Evolutionary conservation across 2,888 invertebrate species (phyloP).

Genomic region (Drosophila meridionalis): DNA sequence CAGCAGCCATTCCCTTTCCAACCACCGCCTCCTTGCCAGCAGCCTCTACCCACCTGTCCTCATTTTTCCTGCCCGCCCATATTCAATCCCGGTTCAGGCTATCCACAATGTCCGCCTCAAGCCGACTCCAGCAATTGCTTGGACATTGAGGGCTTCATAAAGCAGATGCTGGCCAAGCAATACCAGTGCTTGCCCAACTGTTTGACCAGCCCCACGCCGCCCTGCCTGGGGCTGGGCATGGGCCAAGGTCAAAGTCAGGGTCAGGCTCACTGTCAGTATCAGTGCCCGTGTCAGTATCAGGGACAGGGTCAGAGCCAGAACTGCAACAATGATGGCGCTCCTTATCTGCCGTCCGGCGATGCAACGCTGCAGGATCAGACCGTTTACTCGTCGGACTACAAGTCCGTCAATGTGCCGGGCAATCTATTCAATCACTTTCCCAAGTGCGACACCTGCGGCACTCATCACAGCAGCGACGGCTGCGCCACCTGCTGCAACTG

Average conservation of each 20-base stretch:
- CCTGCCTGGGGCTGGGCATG: slow-evolving; percentile 9
- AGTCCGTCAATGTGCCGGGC: slow-evolving; percentile 19
- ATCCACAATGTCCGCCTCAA: background rate
- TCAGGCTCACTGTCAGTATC: background rate
- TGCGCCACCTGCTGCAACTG: slow-evolving; percentile 1
- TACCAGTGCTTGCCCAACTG: slow-evolving; percentile 1
- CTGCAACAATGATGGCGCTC: background rate
- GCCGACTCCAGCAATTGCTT: slow-evolving; percentile 19
- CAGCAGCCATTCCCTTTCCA: too few relatives aligned
- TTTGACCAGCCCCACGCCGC: slow-evolving; percentile 8
- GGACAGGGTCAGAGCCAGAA: background rate
- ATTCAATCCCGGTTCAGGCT: background rate
- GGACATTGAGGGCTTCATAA: slow-evolving; percentile 31
- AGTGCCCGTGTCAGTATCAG: background rate
- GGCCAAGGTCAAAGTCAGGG: background rate
- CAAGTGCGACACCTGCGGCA: slow-evolving; percentile 1
- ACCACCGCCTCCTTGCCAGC: too few relatives aligned
- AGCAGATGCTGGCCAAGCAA: background rate
- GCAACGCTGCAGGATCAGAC: slow-evolving; percentile 42
- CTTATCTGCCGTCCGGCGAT: background rate
- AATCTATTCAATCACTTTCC: slow-evolving; percentile 43
- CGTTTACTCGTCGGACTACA: slow-evolving; percentile 52
- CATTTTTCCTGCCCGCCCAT: background rate
- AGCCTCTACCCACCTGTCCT: background rate
- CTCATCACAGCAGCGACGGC: background rate